Evolutionary conservation across 1,140 invertebrate genomes (phyloP).

Genomic region (Drosophila kanapiae): DNA sequence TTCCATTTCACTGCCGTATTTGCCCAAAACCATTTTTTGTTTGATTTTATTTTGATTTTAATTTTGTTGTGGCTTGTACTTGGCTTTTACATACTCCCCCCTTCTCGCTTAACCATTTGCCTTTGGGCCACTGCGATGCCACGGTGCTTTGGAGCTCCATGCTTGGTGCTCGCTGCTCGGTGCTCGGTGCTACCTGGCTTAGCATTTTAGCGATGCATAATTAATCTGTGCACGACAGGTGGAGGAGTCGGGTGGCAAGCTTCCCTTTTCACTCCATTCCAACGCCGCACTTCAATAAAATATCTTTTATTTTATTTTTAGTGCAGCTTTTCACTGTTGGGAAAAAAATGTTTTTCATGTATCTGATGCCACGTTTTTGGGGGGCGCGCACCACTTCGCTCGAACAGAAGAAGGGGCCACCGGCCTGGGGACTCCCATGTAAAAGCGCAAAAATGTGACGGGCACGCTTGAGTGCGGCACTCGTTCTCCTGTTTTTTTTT

Average conservation of each 20-base stretch:
- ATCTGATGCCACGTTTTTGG: slow-evolving; percentile 54
- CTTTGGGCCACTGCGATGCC: slow-evolving; percentile 11
- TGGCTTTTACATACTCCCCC: slow-evolving; percentile 66
- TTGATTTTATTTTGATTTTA: slow-evolving; percentile 59
- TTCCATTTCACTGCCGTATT: slow-evolving; percentile 10
- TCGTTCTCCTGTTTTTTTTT: slow-evolving; percentile 14
- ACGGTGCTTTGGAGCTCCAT: slow-evolving; percentile 24
- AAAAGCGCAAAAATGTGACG: slow-evolving; percentile 80
- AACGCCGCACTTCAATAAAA: slow-evolving; percentile 76
- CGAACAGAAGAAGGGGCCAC: slow-evolving; percentile 1
- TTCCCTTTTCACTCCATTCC: slow-evolving; percentile 35
- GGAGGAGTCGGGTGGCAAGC: slow-evolving; percentile 21
- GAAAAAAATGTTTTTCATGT: slow-evolving; percentile 74
- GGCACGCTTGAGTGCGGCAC: slow-evolving; percentile 71
- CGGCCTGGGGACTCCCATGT: slow-evolving; percentile 22
- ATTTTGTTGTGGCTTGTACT: slow-evolving; percentile 78
- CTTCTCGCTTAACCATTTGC: background rate
- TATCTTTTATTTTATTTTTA: slow-evolving; percentile 83
- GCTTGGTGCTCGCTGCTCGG: background rate
- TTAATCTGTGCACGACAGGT: slow-evolving; percentile 56
- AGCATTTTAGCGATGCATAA: slow-evolving; percentile 82
- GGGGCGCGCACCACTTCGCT: slow-evolving; percentile 7
- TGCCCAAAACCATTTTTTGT: slow-evolving; percentile 45
- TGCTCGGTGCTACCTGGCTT: slow-evolving; percentile 67
- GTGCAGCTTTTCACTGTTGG: slow-evolving; percentile 65